Percentiles rank a stretch among this genome's conserved stretches.
Evolutionary conservation across 2,797 vertebrate genomes (phyloP).

Genomic region (Channa striata): DNA sequence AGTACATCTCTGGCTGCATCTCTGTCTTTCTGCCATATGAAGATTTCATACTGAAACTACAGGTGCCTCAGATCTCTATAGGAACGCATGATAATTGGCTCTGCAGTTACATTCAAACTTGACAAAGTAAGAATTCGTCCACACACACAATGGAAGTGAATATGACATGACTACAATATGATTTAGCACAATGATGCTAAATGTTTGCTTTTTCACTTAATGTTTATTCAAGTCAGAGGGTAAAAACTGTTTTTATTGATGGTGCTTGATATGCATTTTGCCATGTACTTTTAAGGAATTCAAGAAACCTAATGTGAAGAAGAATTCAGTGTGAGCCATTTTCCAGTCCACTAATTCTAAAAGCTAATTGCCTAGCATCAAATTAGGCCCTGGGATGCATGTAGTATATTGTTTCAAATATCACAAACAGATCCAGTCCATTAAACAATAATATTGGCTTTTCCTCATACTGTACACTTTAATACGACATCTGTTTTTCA

Average conservation of each 20-base stretch:
- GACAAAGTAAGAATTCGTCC: conserved; percentile 36
- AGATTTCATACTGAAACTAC: conserved; percentile 48
- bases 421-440: background rate
- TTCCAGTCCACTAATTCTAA: background rate
- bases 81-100: conserved; percentile 57
- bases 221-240: conserved; percentile 6
- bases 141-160: conserved; percentile 48
- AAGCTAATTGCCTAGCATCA: conserved; percentile 1
- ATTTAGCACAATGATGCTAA: conserved; percentile 51
- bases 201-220: conserved; percentile 43
- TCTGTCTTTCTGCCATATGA: conserved; percentile 35
- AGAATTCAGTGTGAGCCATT: background rate
- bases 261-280: background rate
- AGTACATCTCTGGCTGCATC: conserved; percentile 22
- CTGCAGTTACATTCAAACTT: conserved; percentile 30
- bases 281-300: background rate
- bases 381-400: background rate
- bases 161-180: conserved; percentile 49
- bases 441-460: no score
- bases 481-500: background rate
- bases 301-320: background rate
- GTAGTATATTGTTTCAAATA: background rate
- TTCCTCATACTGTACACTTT: background rate
- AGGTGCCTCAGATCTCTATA: conserved; percentile 44
- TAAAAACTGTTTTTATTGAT: background rate